Percentiles rank a stretch among this genome's conserved stretches.
Conservation (phyloP, 2,797 vertebrate species). For the Melanogrammus aeglefinus region DNA sequence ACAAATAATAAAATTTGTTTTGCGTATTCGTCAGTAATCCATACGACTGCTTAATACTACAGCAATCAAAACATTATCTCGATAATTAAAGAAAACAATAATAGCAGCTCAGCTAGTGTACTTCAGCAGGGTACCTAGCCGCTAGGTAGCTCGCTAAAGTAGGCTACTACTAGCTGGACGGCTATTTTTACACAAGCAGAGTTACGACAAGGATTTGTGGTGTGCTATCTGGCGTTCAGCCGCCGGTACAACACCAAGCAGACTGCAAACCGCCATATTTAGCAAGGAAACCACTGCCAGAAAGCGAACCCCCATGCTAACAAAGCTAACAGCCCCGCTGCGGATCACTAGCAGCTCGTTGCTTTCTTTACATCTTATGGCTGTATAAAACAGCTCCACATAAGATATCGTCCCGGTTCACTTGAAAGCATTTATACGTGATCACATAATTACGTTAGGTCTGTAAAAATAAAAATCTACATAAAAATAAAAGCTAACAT, state of each 20-base stretch:
- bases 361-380: neutral
- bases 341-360: neutral
- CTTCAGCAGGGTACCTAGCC: neutral
- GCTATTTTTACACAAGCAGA: neutral
- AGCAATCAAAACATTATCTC: neutral
- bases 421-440: no score
- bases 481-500: constrained; percentile 16
- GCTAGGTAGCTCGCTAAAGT: constrained; percentile 2
- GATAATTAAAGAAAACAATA: neutral
- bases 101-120: neutral
- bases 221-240: constrained; percentile 33
- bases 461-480: no score
- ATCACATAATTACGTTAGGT: no score
- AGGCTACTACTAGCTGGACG: neutral
- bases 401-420: neutral
- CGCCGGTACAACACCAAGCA: constrained; percentile 18
- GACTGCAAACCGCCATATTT: constrained; percentile 55
- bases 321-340: neutral
- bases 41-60: neutral
- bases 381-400: neutral
- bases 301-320: neutral
- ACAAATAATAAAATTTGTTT: neutral
- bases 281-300: constrained; percentile 38
- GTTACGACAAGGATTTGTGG: neutral
- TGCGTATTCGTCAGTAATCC: neutral